These are phyloP conservation scores for Eutrigla gurnardus DNA, from an alignment of 2,797 vertebrate species.

Conservation along the genomic window DNA sequence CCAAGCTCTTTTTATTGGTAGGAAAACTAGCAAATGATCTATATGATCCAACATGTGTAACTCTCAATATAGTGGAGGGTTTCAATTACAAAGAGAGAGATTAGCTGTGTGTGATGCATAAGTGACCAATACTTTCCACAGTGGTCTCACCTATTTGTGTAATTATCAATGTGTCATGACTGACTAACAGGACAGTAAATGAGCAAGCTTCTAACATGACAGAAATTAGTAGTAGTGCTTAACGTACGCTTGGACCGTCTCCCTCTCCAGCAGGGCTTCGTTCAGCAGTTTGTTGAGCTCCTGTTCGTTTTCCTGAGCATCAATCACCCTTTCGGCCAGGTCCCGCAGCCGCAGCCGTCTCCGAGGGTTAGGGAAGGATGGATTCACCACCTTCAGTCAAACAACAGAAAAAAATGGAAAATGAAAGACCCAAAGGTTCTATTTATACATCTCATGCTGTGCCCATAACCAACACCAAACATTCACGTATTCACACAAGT, in stretches of 20 bases:
- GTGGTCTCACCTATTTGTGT: no score
- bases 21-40: no score
- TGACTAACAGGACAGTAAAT: no score
- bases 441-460: background rate
- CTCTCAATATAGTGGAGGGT: no score
- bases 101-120: no score
- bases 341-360: slow-evolving; percentile 91
- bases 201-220: background rate
- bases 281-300: slow-evolving; percentile 96
- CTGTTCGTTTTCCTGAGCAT: slow-evolving; percentile 93
- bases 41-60: no score
- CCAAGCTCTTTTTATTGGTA: no score
- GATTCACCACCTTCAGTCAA: slow-evolving; percentile 88
- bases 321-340: slow-evolving; percentile 92
- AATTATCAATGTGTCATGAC: no score
- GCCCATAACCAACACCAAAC: no score
- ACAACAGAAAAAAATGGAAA: background rate
- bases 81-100: no score
- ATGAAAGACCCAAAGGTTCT: background rate
- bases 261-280: slow-evolving; percentile 93
- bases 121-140: no score
- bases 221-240: background rate
- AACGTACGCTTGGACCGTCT: slow-evolving; percentile 90
- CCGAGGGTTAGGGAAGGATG: slow-evolving; percentile 94
- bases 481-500: no score